Percentiles rank a stretch among this genome's conserved stretches.
These are phyloP conservation scores for Danio tinwini DNA, from an alignment of 2,797 vertebrate genomes.

Conservation along the genomic window DNA sequence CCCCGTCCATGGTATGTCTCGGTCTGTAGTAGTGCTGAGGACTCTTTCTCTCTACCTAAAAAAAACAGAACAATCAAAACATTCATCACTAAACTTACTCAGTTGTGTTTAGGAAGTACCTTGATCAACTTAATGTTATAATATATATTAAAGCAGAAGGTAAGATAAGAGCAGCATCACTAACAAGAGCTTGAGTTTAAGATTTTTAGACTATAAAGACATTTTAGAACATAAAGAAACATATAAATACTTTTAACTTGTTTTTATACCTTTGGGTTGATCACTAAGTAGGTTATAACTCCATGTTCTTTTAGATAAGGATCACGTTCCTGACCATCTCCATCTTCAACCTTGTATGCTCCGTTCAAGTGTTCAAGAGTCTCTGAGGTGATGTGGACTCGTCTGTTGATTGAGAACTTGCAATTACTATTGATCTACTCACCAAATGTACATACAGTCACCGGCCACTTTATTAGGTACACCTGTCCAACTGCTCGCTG, in stretches of 20 bases:
- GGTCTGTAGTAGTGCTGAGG: constrained; percentile 88
- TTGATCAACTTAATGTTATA: not conserved
- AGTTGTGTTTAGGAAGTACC: not conserved
- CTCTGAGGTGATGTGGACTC: constrained; percentile 96
- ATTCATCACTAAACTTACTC: not conserved
- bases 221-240: not conserved
- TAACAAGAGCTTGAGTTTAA: not conserved
- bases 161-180: not conserved
- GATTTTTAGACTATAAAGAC: not conserved
- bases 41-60: constrained; percentile 89
- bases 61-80: not conserved
- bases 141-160: not conserved
- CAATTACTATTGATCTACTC: constrained; percentile 3
- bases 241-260: not conserved
- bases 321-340: constrained; percentile 89
- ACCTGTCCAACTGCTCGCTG: no score
- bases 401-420: constrained; percentile 72
- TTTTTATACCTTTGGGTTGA: constrained; percentile 92
- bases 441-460: no score
- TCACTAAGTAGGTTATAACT: constrained; percentile 93
- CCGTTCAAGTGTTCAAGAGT: constrained; percentile 94
- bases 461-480: no score
- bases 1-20: constrained; percentile 85
- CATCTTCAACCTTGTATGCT: constrained; percentile 96
- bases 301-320: constrained; percentile 93